Evolutionary conservation across 2,888 invertebrate genomes (phyloP), one percentile per base, ranked within the genome.

Genomic region (Sarcophaga carnaria): DNA sequence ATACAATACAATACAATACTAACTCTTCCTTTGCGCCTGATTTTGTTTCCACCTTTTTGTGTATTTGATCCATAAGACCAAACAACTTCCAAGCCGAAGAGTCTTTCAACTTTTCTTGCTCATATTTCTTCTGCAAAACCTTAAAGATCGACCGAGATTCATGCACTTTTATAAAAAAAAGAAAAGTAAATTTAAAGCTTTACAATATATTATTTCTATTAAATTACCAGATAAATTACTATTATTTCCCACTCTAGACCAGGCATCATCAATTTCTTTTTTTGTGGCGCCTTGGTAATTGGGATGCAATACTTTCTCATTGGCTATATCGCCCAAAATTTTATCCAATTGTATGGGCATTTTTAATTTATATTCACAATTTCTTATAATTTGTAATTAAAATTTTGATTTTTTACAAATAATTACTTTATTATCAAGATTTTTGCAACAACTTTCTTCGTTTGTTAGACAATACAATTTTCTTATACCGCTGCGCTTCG

Each of bases 61-160:
- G 92, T 45, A 93, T 93, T 85, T 92, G 90, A 77, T 93, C 91
- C 93, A 93, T 92, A 14, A 92, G 83, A 25, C 90, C 89, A 67
- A 91, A 93, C 20, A 93, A 82, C 67, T 93, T 93, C 93, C 93
- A 93, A 2, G 91, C 89, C 3, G 93, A 92, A 6, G 90, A 90
- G 0, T 90, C 90, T 74, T 93, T 93, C 0, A 90, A 45, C 67
- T 91, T 92, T 83, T 93, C 93, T 84, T 93, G 92, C 5, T 92
- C 92, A 69, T 92, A 93, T 89, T 93, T 93, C 79, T 93, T 93
- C 47, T 92, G 92, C 62, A 93, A 87, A 27, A 93, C 93, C 74
- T 93, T 93, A 69, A 93, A 93, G 87, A 93, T 93, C 17, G 93
- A 93, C 69, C 92, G 92, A 5, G 92, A 91, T 83, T 93, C 93